Base-by-base conservation (phyloP, 2,888 invertebrate genomes). In the Drosophila stalkeri region DNA sequence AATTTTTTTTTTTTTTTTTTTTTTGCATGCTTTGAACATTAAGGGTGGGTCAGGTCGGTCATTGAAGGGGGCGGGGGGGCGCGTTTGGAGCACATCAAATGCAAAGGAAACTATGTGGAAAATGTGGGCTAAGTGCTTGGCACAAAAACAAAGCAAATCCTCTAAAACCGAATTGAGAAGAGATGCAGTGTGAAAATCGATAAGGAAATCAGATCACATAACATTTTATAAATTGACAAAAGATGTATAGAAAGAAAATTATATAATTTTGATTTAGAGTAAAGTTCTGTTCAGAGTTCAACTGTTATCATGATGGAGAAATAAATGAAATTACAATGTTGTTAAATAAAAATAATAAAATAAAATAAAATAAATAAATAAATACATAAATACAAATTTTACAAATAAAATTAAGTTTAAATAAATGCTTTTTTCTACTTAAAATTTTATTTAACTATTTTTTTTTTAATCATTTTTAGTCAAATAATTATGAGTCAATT, bases 1-100 rank as follows among this genome's bases (percentile, higher is more conserved):
- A 85, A 85, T 85, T 82, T 84, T 76, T 74, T 37, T 1, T 49
- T 31, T 9, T 46, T 8, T 75, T 39, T 23, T 33, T 39, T 6
- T 35, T 51, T 12, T 49, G 61, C 76, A 65, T 71, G 66, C 64
- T 54, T 35, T 27, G 54, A 27, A 41, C 55, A 54, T 55, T 41
- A 27, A 41, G 55, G 41, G 27, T 55, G 55, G 41, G 55, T 20
- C 55, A 59, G 43, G 39, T 27, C 14, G 37, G 49, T 23, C 49
- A 31, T 12, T 16, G 61, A 18, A 16, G 1, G 7, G 54, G 54
- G 33, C 7, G 14, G 1, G 14, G 46, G 8, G 16, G 14, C 8
- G 18, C 18, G 8, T 1, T 3, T 23, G 39, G 3, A 63, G 47
- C 73, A 70, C 69, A 74, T 77, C 77, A 77, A 74, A 64, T 66